Evolutionary conservation across 2,797 vertebrate species (phyloP), one percentile per base, ranked within the genome.

Genomic region (Thamnophis elegans): DNA sequence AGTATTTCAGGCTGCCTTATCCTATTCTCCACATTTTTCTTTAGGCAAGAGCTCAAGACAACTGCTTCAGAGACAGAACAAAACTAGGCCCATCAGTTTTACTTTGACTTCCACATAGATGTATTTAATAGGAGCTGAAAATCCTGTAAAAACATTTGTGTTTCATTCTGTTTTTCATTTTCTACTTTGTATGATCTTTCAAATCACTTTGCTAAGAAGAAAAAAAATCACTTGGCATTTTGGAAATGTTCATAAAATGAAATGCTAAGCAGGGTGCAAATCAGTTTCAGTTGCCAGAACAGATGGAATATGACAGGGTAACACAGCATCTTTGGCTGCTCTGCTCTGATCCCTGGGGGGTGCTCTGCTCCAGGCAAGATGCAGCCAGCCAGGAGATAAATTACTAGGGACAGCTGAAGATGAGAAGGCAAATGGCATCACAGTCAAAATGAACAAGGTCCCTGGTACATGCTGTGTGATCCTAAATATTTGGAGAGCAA

Each of bases 401-500:
- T 97, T 97, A 97, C 95, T 91, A 94, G 93, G 92, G 95, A 97
- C 97, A 97, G 97, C 96, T 97, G 97, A 96, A 91, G 93, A 93
- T 82, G 51, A 93, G 91, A 96, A 82, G 96, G 96, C 97, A 97
- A 97, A 97, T 96, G 96, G 95, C 95, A 95, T 60, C 91, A 0
- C 5, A 25, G 53, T 96, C 96, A 95, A 96, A 96, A 94, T 0
- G 94, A 96, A 95, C 96, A 92, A 96, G 96, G 82, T 93, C 94
- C 95, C 96, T 95, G 94, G 96, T 96, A 85, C 96, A 93, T 85
- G 0, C 95, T 97, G 94, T 95, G 96, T 95, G 96, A 97, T 97
- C 96, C 95, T 96, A 97, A 97, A 97, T 96, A 97, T 97, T 96
- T 96, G 87, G 95, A 97, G 96, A 96, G 92, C 96, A 97, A 96